Base-by-base conservation (phyloP, 2,888 invertebrate species). In the Oscheius sp. region DNA sequence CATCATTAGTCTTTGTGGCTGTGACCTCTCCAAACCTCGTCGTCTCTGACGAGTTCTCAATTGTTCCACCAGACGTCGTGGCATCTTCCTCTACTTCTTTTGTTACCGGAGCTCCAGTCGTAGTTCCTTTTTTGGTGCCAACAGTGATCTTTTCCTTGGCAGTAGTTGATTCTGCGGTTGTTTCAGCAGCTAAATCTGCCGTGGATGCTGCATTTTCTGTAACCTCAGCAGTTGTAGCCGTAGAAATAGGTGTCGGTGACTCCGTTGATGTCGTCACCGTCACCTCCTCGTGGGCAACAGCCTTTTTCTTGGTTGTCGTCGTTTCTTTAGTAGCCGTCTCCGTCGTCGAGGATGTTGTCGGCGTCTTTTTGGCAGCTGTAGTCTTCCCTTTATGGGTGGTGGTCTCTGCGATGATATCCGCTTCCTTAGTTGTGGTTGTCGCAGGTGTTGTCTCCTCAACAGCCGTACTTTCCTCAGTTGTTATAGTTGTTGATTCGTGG, bases 61-160 rank as follows among this genome's bases (percentile, higher is more conserved):
- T n/a, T n/a, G n/a, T n/a, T n/a, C n/a, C n/a, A n/a, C n/a, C n/a
- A n/a, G n/a, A n/a, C n/a, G n/a, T n/a, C n/a, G n/a, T n/a, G n/a
- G n/a, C n/a, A n/a, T n/a, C n/a, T n/a, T n/a, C n/a, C n/a, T n/a
- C n/a, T 9, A 43, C 12, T 9, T 25, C 43, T 63, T 63, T 18
- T n/a, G 35, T 63, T 7, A 18, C 43, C 3, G 63, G 29, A 63
- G 63, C 6, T 41, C 21, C 63, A 35, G 63, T 63, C 7, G 27
- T 35, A 43, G 41, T 12, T 43, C 2, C 43, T 43, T 23, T 21
- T 61, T 18, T n/a, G 2, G 27, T 61, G 3, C 13, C 46, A 23
- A 18, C 64, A 23, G 64, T 64, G 12, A 46, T 64, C 5, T 16
- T 23, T 21, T 7, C 18, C 25, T 64, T 18, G 18, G 41, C 43